phyloP scores from a whole-genome alignment of 2,113 vertebrate species.

The Columba livia region DNA sequence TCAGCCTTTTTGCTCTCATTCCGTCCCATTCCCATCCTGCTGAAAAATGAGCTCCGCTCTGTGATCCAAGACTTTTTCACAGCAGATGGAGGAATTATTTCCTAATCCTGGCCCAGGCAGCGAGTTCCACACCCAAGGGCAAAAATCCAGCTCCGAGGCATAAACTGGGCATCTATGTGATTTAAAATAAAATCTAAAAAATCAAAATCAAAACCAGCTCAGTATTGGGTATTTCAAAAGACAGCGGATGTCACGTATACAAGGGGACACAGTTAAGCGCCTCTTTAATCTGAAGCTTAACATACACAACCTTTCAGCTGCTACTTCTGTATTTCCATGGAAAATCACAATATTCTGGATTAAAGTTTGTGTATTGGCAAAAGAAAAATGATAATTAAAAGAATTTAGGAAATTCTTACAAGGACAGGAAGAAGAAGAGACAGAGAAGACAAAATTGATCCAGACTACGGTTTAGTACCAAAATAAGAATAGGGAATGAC shows the following conservation, averaged over 20 bases:
- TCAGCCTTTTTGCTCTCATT: neutral
- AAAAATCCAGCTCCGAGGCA: neutral
- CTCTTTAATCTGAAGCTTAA: neutral
- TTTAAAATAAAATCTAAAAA: neutral
- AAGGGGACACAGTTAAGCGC: neutral
- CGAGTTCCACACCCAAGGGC: neutral
- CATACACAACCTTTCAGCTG: neutral
- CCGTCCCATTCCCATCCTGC: neutral
- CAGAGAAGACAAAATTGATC: neutral
- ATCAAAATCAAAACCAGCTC: neutral
- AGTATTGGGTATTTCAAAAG: neutral
- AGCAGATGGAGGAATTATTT: neutral
- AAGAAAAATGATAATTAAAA: neutral
- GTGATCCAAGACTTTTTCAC: neutral
- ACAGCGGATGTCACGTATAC: rapidly evolving
- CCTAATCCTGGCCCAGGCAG: neutral
- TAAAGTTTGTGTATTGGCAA: neutral
- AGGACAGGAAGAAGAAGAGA: neutral
- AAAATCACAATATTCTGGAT: neutral
- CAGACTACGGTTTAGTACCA: neutral
- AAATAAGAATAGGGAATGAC: neutral
- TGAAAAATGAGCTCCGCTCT: neutral
- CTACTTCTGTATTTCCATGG: neutral
- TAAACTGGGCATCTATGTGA: neutral
- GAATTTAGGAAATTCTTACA: neutral